Evolutionary conservation across 1,140 invertebrate species (phyloP).

Genomic region (Panonychus citri): DNA sequence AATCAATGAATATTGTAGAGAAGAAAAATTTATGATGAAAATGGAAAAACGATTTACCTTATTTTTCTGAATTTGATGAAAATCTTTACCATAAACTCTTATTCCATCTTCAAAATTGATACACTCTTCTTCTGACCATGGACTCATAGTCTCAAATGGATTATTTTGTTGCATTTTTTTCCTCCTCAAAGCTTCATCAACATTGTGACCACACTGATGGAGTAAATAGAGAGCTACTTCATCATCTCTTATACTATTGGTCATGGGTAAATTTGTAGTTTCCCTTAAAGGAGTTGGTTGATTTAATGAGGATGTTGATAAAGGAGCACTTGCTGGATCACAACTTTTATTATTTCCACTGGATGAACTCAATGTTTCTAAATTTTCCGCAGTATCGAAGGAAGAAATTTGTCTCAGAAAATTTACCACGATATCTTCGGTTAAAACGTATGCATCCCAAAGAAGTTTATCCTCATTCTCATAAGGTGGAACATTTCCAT

Average conservation of each 20-base stretch:
- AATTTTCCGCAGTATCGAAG: not conserved
- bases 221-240: conserved; percentile 70
- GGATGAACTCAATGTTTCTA: not conserved
- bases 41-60: conserved; percentile 36
- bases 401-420: conserved; percentile 5
- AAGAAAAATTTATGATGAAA: too few species aligned
- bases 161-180: conserved; percentile 49
- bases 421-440: conserved; percentile 32
- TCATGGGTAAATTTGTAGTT: not conserved
- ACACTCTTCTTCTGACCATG: conserved; percentile 95
- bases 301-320: not conserved
- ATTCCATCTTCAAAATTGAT: conserved; percentile 85
- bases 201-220: conserved; percentile 78
- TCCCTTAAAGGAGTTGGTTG: not conserved
- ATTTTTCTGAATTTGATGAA: conserved; percentile 76
- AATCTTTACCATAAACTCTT: conserved; percentile 79
- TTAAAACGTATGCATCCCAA: conserved; percentile 61
- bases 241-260: conserved; percentile 58
- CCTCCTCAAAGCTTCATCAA: conserved; percentile 61
- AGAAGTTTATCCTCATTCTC: conserved; percentile 87
- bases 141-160: conserved; percentile 41
- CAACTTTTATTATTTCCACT: not conserved
- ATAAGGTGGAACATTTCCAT: conserved; percentile 60
- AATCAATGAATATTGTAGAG: not conserved
- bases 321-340: not conserved